phyloP scores from a whole-genome alignment of 1,140 invertebrate species.

The Gonatopus flavifemur region DNA sequence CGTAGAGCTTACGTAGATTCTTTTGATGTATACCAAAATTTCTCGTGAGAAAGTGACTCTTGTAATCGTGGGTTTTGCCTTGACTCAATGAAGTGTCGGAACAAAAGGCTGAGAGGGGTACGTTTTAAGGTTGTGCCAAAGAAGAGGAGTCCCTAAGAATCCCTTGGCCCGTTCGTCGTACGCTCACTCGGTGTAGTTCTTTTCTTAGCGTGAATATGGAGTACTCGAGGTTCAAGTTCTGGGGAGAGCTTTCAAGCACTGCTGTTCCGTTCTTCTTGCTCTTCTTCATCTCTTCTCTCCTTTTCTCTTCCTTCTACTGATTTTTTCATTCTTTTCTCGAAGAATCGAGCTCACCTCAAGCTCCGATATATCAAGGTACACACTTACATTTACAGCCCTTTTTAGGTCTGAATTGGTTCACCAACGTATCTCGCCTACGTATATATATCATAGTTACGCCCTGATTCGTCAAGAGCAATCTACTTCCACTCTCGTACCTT shows the following conservation, averaged over 20 bases:
- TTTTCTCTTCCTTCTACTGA: neutral
- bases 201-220: constrained; percentile 47
- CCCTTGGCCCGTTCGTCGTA: too few relatives aligned
- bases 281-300: constrained; percentile 15
- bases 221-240: constrained; percentile 42
- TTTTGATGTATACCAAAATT: too few relatives aligned
- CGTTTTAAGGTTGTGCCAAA: constrained; percentile 31
- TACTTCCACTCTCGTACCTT: too few relatives aligned
- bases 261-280: constrained; percentile 4
- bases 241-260: constrained; percentile 43
- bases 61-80: too few relatives aligned
- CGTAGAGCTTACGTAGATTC: too few relatives aligned
- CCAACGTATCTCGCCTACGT: too few relatives aligned
- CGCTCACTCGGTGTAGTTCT: constrained; percentile 44
- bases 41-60: too few relatives aligned
- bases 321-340: too few relatives aligned
- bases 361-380: too few relatives aligned
- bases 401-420: too few relatives aligned
- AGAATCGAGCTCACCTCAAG: too few relatives aligned
- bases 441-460: constrained; percentile 24
- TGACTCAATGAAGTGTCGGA: constrained; percentile 34
- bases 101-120: constrained; percentile 36
- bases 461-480: constrained; percentile 30
- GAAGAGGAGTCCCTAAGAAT: constrained; percentile 38
- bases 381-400: too few relatives aligned